Base-by-base conservation (phyloP, 2,888 invertebrate species). In the Troilus luridus region DNA sequence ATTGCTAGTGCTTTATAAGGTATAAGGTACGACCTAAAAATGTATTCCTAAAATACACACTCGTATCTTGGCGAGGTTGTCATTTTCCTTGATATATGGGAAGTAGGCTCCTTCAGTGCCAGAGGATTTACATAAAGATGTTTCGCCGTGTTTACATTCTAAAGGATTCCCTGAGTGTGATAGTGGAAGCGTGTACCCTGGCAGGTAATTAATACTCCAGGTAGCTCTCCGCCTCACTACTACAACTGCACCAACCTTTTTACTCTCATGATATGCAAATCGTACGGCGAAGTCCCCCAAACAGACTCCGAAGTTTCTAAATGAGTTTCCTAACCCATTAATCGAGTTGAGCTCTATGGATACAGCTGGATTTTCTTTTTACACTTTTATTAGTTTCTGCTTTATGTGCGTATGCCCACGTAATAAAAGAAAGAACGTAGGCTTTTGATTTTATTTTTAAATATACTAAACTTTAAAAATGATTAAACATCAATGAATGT, bases 111-210 rank as follows among this genome's bases (percentile, higher is more conserved):
- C 85, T 58, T 85, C n/a, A 58, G 85, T 85, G 56, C 56, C n/a
- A n/a, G 6, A 58, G 54, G 10, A 85, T 85, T 85, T 56, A 56
- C 85, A 85, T 85, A 85, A 85, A 85, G 54, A 85, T 85, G 85
- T 85, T 85, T n/a, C n/a, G 56, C 85, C 72, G 72, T 77, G 72
- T 77, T 77, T 77, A 77, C 72, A 77, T 85, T 56, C n/a, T 85
- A 85, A 85, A 85, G 85, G 56, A 85, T 85, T 56, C 56, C 85
- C 85, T 85, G n/a, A 85, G 6, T n/a, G 6, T n/a, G 85, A 85
- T 85, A 85, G 72, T 77, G 21, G 85, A 85, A 85, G 85, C 85
- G 41, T 85, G 85, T 85, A 85, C 11, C 21, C 12, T 58, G 56
- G 56, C 56, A 58, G 54, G n/a, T 85, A 58, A 85, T 85, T 85